Evolutionary conservation across 1,140 invertebrate genomes (phyloP).

Genomic region (Cherax destructor): DNA sequence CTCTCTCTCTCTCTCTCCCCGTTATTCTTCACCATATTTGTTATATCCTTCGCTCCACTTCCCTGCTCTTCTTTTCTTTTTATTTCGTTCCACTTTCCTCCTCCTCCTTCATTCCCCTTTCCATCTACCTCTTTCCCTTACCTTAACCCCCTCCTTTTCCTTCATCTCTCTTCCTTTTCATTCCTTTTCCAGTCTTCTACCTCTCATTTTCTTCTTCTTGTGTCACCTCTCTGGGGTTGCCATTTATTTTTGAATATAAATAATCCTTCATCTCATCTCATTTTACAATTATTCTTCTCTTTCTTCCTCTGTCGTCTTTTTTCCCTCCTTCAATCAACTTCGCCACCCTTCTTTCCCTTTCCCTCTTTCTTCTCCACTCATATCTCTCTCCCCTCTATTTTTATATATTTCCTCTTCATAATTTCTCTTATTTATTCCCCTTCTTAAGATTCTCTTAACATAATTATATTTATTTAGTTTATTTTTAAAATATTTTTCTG

Average conservation of each 20-base stretch:
- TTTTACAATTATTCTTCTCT: conserved; percentile 1
- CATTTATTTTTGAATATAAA: neutral
- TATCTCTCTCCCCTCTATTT: neutral
- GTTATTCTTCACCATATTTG: neutral
- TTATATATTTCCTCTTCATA: neutral
- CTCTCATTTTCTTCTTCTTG: neutral
- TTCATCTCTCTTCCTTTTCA: too few species aligned
- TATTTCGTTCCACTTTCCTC: neutral
- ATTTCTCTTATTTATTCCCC: neutral
- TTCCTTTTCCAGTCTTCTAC: too few species aligned
- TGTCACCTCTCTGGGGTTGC: neutral
- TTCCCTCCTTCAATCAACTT: neutral
- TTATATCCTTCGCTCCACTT: neutral
- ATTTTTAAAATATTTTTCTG: neutral
- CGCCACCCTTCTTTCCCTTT: neutral
- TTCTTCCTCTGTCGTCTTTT: neutral
- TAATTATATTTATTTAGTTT: neutral
- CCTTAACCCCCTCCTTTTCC: too few species aligned
- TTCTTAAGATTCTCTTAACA: too few species aligned
- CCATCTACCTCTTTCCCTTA: too few species aligned
- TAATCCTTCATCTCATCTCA: neutral
- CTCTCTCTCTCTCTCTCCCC: neutral
- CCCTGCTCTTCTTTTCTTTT: neutral
- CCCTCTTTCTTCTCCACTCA: too few species aligned
- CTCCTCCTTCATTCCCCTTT: too few species aligned